Conservation (phyloP, 2,113 vertebrate genomes). For the Platycercus adscitus region DNA sequence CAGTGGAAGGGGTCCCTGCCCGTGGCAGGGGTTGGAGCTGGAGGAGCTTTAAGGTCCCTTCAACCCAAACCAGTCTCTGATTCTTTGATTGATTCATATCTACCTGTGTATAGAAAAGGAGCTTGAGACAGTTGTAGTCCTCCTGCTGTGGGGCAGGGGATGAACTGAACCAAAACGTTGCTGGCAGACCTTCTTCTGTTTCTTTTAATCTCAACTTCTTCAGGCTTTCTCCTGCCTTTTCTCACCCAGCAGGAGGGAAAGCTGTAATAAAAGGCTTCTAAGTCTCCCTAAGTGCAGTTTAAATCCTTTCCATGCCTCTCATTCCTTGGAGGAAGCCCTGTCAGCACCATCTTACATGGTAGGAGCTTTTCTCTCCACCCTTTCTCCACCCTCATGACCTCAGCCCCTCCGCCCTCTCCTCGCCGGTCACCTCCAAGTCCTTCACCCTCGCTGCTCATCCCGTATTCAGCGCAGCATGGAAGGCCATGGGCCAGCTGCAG, state of each 20-base stretch:
- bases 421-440: background rate
- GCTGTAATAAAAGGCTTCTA: background rate
- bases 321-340: background rate
- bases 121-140: fast-evolving
- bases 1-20: background rate
- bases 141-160: background rate
- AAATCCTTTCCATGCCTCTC: background rate
- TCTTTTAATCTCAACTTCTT: background rate
- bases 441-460: fast-evolving
- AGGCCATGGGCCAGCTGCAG: background rate
- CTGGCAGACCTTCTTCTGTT: background rate
- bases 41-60: background rate
- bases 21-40: background rate
- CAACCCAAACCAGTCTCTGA: background rate
- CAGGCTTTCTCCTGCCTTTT: background rate
- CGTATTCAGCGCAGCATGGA: fast-evolving
- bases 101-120: background rate
- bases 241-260: background rate
- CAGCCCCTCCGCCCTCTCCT: background rate
- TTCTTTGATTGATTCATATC: background rate
- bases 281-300: background rate
- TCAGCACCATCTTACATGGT: background rate
- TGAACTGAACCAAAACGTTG: background rate
- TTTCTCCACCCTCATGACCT: background rate
- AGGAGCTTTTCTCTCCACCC: background rate